phyloP scores from a whole-genome alignment of 2,888 invertebrate genomes.

The Bimastos eiseni region DNA sequence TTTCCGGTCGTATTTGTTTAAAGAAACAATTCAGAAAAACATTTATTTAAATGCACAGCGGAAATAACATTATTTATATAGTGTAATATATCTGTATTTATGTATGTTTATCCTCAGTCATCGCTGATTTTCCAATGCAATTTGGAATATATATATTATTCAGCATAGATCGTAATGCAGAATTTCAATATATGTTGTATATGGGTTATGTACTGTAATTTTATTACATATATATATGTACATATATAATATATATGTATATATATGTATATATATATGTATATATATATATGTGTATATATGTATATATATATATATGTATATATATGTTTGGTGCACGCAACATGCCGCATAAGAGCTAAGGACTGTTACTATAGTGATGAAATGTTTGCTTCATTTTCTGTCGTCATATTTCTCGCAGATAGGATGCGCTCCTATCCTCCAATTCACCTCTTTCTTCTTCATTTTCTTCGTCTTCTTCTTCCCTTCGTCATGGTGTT shows the following conservation, averaged over 20 bases:
- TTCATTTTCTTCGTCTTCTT: background rate
- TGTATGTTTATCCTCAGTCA: background rate
- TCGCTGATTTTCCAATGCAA: too few relatives aligned
- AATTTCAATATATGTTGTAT: too few relatives aligned
- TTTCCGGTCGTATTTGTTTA: background rate
- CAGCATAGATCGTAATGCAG: too few relatives aligned
- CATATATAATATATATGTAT: background rate
- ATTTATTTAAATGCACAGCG: background rate
- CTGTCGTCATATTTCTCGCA: background rate
- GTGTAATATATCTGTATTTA: too few relatives aligned
- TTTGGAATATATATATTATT: too few relatives aligned
- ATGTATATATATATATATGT: too few relatives aligned
- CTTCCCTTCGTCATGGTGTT: background rate
- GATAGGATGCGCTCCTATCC: background rate
- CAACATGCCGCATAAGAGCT: background rate
- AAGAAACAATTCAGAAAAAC: background rate
- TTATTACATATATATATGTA: too few relatives aligned
- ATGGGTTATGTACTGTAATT: too few relatives aligned
- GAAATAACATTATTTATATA: too few relatives aligned
- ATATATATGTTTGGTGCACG: too few relatives aligned
- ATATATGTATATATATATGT: background rate
- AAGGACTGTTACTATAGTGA: conserved; percentile 3
- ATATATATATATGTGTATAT: background rate
- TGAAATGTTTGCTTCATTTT: background rate
- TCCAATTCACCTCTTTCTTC: background rate